These are phyloP conservation scores for Datnioides undecimradiatus DNA, from an alignment of 2,113 vertebrate species.

Conservation along the genomic window DNA sequence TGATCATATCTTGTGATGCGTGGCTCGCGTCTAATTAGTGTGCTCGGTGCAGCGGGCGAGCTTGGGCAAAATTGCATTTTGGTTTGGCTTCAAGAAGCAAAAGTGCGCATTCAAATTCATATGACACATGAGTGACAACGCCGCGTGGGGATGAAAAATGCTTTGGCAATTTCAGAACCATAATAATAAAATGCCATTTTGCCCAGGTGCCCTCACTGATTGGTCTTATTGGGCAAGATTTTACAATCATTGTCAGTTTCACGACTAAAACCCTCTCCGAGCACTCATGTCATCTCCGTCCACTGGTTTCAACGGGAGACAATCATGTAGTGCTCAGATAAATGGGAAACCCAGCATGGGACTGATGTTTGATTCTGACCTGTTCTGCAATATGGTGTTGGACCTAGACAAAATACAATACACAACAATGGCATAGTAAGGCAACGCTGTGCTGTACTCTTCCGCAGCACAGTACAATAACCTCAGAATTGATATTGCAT, in stretches of 20 bases:
- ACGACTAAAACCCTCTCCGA: not conserved
- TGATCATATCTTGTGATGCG: constrained; percentile 43
- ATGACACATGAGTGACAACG: not conserved
- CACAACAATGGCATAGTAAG: constrained; percentile 74
- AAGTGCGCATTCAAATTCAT: not conserved
- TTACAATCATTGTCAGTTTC: constrained; percentile 26
- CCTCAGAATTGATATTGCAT: not conserved
- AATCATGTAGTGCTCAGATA: constrained; percentile 44
- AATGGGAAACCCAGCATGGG: constrained; percentile 44
- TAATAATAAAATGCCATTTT: constrained; percentile 56
- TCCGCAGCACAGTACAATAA: constrained; percentile 37
- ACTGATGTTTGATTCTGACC: constrained; percentile 78
- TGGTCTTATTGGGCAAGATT: constrained; percentile 23
- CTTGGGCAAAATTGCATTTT: constrained; percentile 62
- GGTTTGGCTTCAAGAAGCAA: constrained; percentile 9
- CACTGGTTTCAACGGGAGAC: constrained; percentile 16
- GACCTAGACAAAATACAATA: constrained; percentile 82
- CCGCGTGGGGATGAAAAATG: not conserved
- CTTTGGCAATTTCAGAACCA: not conserved
- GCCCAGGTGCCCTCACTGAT: constrained; percentile 32
- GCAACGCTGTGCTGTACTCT: constrained; percentile 23
- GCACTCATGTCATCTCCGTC: constrained; percentile 35
- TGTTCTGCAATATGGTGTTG: constrained; percentile 82
- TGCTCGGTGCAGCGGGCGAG: constrained; percentile 41
- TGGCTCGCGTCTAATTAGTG: constrained; percentile 48